Conservation (phyloP, 2,797 vertebrate species). For the Muscicapa comitata region DNA sequence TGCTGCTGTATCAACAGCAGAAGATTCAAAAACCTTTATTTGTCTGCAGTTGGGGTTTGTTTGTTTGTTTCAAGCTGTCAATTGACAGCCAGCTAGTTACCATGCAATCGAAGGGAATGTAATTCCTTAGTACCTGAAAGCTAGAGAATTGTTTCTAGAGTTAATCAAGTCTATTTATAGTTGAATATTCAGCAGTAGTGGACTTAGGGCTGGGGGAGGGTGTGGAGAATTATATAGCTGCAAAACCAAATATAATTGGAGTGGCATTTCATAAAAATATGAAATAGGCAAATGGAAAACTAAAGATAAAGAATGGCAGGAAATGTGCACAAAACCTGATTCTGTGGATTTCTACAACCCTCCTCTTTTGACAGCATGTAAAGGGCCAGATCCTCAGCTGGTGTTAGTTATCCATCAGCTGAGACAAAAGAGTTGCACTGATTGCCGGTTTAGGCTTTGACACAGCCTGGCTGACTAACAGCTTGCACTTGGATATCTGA, state of each 20-base stretch:
- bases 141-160: neutral
- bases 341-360: neutral
- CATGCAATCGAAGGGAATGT: neutral
- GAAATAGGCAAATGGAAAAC: neutral
- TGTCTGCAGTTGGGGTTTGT: neutral
- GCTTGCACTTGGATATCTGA: neutral
- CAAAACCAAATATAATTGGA: neutral
- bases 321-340: neutral
- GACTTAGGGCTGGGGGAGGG: neutral
- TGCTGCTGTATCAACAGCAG: neutral
- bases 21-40: neutral
- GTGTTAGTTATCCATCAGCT: neutral
- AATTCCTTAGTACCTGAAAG: neutral
- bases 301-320: neutral
- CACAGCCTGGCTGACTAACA: neutral
- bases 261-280: neutral
- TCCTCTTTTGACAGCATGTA: neutral
- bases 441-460: neutral
- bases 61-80: neutral
- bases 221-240: neutral
- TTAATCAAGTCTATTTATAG: neutral
- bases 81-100: neutral
- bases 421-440: neutral
- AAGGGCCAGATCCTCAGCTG: neutral
- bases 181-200: neutral